Evolutionary conservation across 2,113 vertebrate species (phyloP), one percentile per base, ranked within the genome.

Genomic region (Neogale vison): DNA sequence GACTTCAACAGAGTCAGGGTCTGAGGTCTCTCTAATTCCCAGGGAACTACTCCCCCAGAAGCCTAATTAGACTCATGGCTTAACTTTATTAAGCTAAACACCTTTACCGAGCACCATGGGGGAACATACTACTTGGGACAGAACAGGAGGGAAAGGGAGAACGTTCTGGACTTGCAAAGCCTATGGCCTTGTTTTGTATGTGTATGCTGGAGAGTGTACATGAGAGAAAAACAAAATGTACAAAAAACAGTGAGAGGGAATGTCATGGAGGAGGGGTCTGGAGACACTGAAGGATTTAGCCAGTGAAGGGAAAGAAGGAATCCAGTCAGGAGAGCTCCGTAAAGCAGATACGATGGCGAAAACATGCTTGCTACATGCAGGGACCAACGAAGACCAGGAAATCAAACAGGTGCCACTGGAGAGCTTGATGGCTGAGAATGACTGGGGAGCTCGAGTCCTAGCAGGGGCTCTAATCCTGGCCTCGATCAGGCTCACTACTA

Each of bases 31-130:
- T 45, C 5, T 17, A 91, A 72, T 91, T 18, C 31, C 15, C 21
- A 92, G 36, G 45, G 52, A 96, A 47, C 47, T 77, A 82, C 1
- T 83, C 2, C 47, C 24, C 11, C 39, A 80, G 81, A 90, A 67
- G 67, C 42, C n/a, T 84, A 74, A 29, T 91, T 26, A 39, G 92
- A 93, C 4, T n/a, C 59, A 90, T n/a, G 31, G 65, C 9, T 81
- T 87, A 86, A 90, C 17, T 88, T 72, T 20, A 81, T 92, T 80
- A 39, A 77, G 86, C 67, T 79, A 94, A 90, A 82, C 71, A 87
- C 14, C 61, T 61, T 80, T 65, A 55, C n/a, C 57, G 83, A 97
- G 45, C 26, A 82, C 50, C 21, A 34, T 4, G 36, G 77, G 57
- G 15, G 42, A 36, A 34, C 20, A 72, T 74, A 39, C 72, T 74